phyloP scores from a whole-genome alignment of 2,888 invertebrate genomes.

The Flexamia atlantica region DNA sequence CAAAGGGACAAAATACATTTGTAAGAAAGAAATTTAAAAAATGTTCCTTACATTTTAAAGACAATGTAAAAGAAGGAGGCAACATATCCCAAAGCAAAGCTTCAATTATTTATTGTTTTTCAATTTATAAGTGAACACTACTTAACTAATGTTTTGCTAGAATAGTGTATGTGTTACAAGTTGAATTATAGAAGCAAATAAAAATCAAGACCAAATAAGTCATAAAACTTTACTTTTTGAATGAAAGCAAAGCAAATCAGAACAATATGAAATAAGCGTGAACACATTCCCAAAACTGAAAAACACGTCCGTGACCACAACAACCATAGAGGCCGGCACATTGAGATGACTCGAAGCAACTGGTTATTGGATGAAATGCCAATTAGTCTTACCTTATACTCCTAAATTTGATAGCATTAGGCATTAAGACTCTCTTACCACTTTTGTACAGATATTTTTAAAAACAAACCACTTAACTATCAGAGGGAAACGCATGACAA shows the following conservation, averaged over 20 bases:
- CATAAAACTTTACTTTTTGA: background rate
- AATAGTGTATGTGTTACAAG: background rate
- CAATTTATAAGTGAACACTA: background rate
- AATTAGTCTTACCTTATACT: constrained; percentile 42
- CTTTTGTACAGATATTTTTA: background rate
- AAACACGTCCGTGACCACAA: constrained; percentile 33
- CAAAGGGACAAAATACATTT: background rate
- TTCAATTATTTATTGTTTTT: background rate
- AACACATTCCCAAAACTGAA: constrained; percentile 32
- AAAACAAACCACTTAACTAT: background rate
- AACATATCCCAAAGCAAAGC: background rate
- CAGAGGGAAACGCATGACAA: too few relatives aligned
- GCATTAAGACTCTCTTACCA: constrained; percentile 28
- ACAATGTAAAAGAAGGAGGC: background rate
- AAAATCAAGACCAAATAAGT: background rate
- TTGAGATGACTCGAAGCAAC: constrained; percentile 36
- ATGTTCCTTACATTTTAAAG: background rate
- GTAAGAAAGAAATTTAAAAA: background rate
- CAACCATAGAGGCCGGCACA: constrained; percentile 36
- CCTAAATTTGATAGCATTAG: constrained; percentile 41
- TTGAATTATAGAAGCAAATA: background rate
- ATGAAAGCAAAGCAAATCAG: constrained; percentile 26
- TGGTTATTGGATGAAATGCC: constrained; percentile 9
- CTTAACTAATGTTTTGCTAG: constrained; percentile 1
- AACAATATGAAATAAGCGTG: constrained; percentile 16